Percentiles rank a stretch among this genome's conserved stretches.
phyloP scores from a whole-genome alignment of 2,888 invertebrate genomes.

The Caenorhabditis drosophilae region DNA sequence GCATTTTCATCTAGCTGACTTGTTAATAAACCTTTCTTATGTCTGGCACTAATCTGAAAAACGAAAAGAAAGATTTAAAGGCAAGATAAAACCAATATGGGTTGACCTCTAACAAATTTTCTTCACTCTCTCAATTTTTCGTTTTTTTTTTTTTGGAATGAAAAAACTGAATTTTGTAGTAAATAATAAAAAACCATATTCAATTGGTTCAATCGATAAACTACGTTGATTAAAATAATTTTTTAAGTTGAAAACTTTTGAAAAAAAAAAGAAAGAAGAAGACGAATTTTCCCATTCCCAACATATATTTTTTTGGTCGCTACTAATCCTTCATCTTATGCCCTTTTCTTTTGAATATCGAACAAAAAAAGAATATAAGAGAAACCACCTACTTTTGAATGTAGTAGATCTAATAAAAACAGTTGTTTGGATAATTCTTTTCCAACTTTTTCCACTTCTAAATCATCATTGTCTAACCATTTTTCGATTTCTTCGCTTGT shows the following conservation, averaged over 20 bases:
- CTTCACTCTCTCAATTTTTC: too few species aligned
- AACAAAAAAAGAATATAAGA: too few species aligned
- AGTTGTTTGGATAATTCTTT: slow-evolving; percentile 63
- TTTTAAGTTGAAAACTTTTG: too few species aligned
- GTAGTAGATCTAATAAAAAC: slow-evolving; percentile 56
- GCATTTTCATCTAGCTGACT: slow-evolving; percentile 44
- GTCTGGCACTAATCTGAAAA: slow-evolving; percentile 36
- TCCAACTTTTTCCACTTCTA: slow-evolving; percentile 40
- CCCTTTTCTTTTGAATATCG: background rate
- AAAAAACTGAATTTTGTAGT: too few species aligned
- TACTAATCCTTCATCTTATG: background rate
- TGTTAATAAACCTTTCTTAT: slow-evolving; percentile 13
- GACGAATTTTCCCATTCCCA: too few species aligned
- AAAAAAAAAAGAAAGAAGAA: too few species aligned
- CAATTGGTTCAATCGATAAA: too few species aligned
- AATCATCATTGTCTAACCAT: slow-evolving; percentile 49
- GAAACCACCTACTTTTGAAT: slow-evolving; percentile 62
- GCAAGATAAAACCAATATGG: background rate
- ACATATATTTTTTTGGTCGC: too few species aligned
- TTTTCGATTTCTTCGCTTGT: slow-evolving; percentile 36
- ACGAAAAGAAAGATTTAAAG: background rate
- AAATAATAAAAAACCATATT: too few species aligned
- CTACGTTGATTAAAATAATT: too few species aligned
- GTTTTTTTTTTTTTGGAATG: too few species aligned
- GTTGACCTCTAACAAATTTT: background rate